Conservation (phyloP, 1,140 invertebrate genomes). For the Papilio polytes region DNA sequence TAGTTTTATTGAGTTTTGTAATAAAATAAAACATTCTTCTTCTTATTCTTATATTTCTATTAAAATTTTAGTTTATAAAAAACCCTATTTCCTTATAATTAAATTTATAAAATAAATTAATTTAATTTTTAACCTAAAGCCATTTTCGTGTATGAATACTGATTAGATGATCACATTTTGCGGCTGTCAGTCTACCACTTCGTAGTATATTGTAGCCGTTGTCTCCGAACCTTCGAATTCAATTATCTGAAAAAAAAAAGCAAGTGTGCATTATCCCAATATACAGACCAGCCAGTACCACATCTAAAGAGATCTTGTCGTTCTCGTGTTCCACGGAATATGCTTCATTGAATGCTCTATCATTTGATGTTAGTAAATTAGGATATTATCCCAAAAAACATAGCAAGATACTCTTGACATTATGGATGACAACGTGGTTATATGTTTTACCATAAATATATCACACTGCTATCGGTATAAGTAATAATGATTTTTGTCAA, state of each 20-base stretch:
- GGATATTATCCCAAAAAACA: too few species aligned
- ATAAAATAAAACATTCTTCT: not conserved
- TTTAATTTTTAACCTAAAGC: slow-evolving; percentile 15
- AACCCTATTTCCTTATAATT: not conserved
- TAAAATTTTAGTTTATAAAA: not conserved
- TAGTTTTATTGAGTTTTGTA: not conserved
- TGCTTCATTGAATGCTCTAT: too few species aligned
- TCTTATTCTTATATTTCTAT: not conserved
- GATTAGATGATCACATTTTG: slow-evolving; percentile 21
- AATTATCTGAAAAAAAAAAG: slow-evolving; percentile 52
- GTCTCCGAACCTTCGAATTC: slow-evolving; percentile 50
- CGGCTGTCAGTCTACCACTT: slow-evolving; percentile 47
- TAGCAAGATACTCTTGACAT: too few species aligned
- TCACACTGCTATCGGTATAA: too few species aligned
- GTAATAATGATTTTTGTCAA: too few species aligned
- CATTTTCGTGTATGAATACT: slow-evolving; percentile 32
- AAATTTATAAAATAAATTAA: slow-evolving; percentile 18
- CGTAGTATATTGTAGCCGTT: slow-evolving; percentile 53
- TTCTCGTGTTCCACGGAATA: too few species aligned
- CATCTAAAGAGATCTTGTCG: too few species aligned
- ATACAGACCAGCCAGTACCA: too few species aligned
- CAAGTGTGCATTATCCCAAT: too few species aligned
- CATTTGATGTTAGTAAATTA: too few species aligned
- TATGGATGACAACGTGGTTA: too few species aligned
- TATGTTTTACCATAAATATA: too few species aligned